Conservation (phyloP, 2,888 invertebrate genomes). For the Eilema depressum region DNA sequence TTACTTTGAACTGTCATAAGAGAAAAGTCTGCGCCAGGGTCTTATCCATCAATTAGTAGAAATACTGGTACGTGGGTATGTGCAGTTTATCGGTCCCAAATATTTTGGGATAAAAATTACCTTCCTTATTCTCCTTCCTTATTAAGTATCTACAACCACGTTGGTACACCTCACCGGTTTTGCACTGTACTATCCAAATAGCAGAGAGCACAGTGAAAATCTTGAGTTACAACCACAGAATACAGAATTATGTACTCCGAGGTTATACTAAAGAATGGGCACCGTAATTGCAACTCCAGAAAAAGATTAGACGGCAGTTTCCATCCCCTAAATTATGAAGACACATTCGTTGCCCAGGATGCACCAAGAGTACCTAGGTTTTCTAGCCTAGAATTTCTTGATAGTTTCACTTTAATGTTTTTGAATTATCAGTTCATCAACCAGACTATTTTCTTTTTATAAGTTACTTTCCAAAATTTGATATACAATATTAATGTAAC, state of each 20-base stretch:
- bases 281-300: not conserved
- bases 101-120: too few species aligned
- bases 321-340: not conserved
- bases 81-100: too few species aligned
- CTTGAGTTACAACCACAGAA: too few species aligned
- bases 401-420: not conserved
- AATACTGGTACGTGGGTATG: too few species aligned
- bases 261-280: too few species aligned
- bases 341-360: not conserved
- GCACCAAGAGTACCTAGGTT: not conserved
- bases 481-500: not conserved
- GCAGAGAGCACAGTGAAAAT: not conserved
- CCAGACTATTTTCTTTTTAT: not conserved
- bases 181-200: not conserved
- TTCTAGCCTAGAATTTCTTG: not conserved
- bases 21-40: not conserved
- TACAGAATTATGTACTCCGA: not conserved
- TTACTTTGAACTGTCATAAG: too few species aligned
- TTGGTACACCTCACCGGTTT: too few species aligned
- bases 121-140: too few species aligned
- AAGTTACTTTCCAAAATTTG: not conserved
- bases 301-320: not conserved
- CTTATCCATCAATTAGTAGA: too few species aligned
- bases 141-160: too few species aligned
- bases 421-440: not conserved